phyloP scores from a whole-genome alignment of 2,888 invertebrate species.

The Cryptosula pallasiana region DNA sequence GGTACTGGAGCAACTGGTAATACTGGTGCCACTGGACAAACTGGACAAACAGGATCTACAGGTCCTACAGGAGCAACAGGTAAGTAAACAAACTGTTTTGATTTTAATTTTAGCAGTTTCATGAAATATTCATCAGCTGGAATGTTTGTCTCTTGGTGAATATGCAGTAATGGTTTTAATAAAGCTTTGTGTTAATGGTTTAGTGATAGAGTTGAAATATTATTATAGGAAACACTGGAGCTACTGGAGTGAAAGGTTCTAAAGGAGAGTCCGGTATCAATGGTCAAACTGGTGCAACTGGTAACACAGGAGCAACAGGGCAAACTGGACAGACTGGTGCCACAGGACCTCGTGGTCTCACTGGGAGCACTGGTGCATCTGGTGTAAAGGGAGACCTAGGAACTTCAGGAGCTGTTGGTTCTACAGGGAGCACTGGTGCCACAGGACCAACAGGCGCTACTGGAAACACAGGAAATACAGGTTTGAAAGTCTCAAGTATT shows the following conservation, averaged over 20 bases:
- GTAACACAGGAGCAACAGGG: slow-evolving; percentile 6
- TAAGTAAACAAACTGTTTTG: too few relatives aligned
- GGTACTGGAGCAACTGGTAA: neutral
- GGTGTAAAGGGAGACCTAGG: neutral
- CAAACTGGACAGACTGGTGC: neutral
- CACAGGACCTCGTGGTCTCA: neutral
- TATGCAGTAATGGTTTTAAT: too few relatives aligned
- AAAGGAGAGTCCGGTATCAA: neutral
- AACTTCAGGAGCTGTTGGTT: neutral
- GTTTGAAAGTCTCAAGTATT: too few relatives aligned
- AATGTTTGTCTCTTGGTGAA: too few relatives aligned
- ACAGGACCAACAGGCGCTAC: slow-evolving; percentile 20
- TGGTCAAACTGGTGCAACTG: neutral
- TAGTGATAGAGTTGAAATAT: too few relatives aligned
- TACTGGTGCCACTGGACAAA: slow-evolving; percentile 21
- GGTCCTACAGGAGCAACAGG: slow-evolving; percentile 1
- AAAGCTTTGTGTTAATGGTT: too few relatives aligned
- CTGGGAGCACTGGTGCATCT: neutral
- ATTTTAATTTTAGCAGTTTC: too few relatives aligned
- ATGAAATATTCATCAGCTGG: too few relatives aligned
- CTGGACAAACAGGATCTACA: neutral
- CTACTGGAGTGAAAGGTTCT: neutral
- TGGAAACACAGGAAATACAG: slow-evolving; percentile 15
- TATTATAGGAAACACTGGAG: slow-evolving; percentile 1
- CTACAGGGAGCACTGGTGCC: slow-evolving; percentile 16